Conservation (phyloP, 2,888 invertebrate genomes). For the Arrhopalites spinosus region DNA sequence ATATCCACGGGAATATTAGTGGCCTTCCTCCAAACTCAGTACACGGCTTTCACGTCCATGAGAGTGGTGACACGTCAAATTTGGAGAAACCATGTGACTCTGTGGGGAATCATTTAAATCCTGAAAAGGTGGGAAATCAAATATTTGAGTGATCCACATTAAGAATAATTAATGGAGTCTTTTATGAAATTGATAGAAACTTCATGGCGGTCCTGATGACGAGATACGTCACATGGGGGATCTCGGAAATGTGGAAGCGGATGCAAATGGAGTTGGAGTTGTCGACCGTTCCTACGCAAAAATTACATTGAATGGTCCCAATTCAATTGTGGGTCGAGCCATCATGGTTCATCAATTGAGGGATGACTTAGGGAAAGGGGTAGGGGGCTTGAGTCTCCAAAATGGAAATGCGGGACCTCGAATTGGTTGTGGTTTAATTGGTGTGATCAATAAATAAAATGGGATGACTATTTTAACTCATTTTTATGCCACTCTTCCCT, state of each 20-base stretch:
- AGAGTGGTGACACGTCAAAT: constrained; percentile 8
- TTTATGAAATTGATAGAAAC: too few species aligned
- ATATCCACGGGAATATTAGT: neutral
- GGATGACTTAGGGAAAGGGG: constrained; percentile 62
- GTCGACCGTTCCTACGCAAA: constrained; percentile 52
- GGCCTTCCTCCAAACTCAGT: constrained; percentile 10
- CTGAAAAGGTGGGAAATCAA: constrained; percentile 22
- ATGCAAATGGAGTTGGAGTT: constrained; percentile 49
- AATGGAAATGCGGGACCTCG: constrained; percentile 64
- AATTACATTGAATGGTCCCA: constrained; percentile 52
- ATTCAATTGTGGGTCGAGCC: constrained; percentile 14
- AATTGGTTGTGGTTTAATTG: constrained; percentile 64
- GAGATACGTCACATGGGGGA: constrained; percentile 56
- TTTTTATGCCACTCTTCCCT: too few species aligned
- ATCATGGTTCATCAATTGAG: constrained; percentile 58
- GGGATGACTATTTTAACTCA: too few species aligned
- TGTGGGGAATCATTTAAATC: constrained; percentile 47
- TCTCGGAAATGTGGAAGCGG: constrained; percentile 57
- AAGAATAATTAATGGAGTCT: too few species aligned
- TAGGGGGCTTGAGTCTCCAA: constrained; percentile 60
- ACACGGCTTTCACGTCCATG: constrained; percentile 26
- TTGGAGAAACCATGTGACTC: constrained; percentile 30
- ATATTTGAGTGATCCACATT: too few species aligned
- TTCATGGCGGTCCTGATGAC: neutral
- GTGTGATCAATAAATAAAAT: too few species aligned